Base-by-base conservation (phyloP, 2,888 invertebrate genomes). In the Cephus pygmeus region DNA sequence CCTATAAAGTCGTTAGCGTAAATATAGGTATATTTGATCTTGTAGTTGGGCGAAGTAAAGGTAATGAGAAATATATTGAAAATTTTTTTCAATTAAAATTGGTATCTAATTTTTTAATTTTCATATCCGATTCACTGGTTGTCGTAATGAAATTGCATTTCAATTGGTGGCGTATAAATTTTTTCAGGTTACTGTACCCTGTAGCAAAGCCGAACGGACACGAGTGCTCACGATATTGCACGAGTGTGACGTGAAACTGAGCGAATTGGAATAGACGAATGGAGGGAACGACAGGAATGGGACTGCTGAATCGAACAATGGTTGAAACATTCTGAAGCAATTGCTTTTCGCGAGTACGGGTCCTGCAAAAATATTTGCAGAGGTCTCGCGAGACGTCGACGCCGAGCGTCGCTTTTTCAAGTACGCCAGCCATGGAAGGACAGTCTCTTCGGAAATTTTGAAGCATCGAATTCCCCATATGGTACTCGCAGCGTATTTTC, bases 281-380 rank as follows among this genome's bases (percentile, higher is more conserved):
- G 78, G 77, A 77, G 73, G 73, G 31, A 75, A 77, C 75, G 81
- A 78, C 77, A 56, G 77, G 80, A 82, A 80, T 79, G 81, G 81
- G 81, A 75, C 79, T 77, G 81, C 23, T 9, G 81, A 81, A 81
- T 81, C 81, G 84, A 84, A 86, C 86, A 86, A 86, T 85, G 84
- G 82, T 56, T 23, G 56, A 82, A 83, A 83, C 86, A 84, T 85
- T 86, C 84, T 85, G 84, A 83, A 82, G 85, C 84, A 82, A 84
- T 83, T 78, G 83, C 80, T 79, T 83, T 56, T 84, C 83, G 84
- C 82, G 80, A 83, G 85, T 56, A 56, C 23, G 56, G 23, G 9
- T 56, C 6, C 9, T 83, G 81, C 82, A 84, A 85, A 86, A 86
- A 84, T 86, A 86, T 85, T 86, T 86, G 84, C 84, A 78, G 82